Conservation (phyloP, 2,113 vertebrate genomes). For the Sinosuthora webbiana region DNA sequence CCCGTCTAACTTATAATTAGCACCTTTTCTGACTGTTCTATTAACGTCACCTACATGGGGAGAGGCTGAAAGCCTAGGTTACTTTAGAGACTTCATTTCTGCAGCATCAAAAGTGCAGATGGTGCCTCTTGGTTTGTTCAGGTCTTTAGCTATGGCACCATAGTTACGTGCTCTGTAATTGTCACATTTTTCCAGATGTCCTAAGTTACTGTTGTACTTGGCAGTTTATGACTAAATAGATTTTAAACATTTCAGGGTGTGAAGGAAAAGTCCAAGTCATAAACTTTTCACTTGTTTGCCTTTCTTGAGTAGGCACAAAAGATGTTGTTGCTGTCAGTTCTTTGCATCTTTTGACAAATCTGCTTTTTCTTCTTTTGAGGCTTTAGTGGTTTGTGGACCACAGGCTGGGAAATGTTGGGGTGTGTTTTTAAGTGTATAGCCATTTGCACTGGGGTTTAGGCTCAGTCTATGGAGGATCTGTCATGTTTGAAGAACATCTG, state of each 20-base stretch:
- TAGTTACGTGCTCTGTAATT: background rate
- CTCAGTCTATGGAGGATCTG: background rate
- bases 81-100: background rate
- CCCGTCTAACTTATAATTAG: background rate
- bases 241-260: background rate
- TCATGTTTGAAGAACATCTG: background rate
- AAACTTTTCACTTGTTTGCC: background rate
- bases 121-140: background rate
- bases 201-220: background rate
- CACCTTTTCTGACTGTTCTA: background rate
- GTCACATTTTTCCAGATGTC: background rate
- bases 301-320: background rate
- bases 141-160: rapidly evolving
- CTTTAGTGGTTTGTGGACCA: background rate
- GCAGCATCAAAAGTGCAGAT: background rate
- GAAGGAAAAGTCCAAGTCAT: background rate
- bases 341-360: background rate
- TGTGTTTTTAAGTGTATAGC: background rate
- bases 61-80: background rate
- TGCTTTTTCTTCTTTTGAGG: background rate
- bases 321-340: background rate
- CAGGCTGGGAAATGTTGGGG: background rate
- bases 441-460: background rate
- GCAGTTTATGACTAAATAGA: background rate
- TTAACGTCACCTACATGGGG: background rate